Evolutionary conservation across 2,797 vertebrate species (phyloP).

Genomic region (Erithacus rubecula): DNA sequence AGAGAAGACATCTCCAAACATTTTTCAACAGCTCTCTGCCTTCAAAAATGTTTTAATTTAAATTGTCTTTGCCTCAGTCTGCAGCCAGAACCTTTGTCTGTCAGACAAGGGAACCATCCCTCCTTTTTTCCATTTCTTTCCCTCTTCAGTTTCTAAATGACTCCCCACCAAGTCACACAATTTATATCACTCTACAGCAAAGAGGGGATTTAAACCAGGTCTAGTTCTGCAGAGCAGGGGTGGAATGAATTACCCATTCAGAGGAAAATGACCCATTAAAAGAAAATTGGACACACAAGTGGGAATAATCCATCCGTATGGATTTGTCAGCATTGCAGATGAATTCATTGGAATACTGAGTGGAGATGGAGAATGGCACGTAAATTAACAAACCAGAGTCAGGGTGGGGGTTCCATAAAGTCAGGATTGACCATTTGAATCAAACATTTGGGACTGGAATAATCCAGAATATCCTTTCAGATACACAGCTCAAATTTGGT

Average conservation of each 20-base stretch:
- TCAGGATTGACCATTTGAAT: not conserved
- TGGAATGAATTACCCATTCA: slow-evolving; percentile 10
- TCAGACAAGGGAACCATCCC: not conserved
- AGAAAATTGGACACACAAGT: slow-evolving; percentile 17
- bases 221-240: not conserved
- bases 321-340: not conserved
- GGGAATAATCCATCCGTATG: not conserved
- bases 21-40: not conserved
- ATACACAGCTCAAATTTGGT: not conserved
- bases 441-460: not conserved
- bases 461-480: not conserved
- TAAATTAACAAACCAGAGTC: not conserved
- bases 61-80: not conserved
- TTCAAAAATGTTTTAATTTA: not conserved
- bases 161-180: not conserved
- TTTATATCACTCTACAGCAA: not conserved
- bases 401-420: not conserved
- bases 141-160: not conserved
- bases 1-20: not conserved
- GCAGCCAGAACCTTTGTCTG: not conserved
- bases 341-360: not conserved
- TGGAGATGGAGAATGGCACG: not conserved
- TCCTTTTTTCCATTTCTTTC: not conserved
- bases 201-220: not conserved
- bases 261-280: slow-evolving; percentile 5